Base-by-base conservation (phyloP, 2,888 invertebrate genomes). In the Ecliptopera silaceata region DNA sequence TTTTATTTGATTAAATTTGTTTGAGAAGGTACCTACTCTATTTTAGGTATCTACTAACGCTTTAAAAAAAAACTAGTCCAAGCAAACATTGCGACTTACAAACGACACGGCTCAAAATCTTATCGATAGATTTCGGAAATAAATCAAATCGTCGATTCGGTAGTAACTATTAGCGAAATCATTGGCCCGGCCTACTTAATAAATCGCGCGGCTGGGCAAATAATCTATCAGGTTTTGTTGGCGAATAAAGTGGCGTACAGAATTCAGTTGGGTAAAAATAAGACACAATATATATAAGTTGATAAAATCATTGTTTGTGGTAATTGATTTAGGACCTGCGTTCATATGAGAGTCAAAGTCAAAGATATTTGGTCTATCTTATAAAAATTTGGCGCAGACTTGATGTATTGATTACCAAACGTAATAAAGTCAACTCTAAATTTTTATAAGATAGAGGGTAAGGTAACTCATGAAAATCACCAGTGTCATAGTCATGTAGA, bases 101-200 rank as follows among this genome's bases (percentile, higher is more conserved):
- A 43, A 56, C 49, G 61, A 65, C 43, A 49, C 26, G n/a, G 53
- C 34, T 44, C 63, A 22, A 54, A 63, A 59, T 56, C 43, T 59
- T 65, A 63, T 65, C 59, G 55, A 31, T 42, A 38, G 29, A 29
- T 54, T 61, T 62, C 59, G 59, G 62, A 53, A 57, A 55, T 59
- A 58, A 61, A 66, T 62, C 61, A 60, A 58, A 61, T 59, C 45
- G 56, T 11, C 41, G 43, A 53, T 52, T 59, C 55, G 22, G 53
- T 64, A 59, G 59, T 62, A 59, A 54, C 60, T 61, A 64, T 64
- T 64, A 61, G 57, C 62, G 39, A 64, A 66, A 61, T 63, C 62
- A 61, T 62, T 59, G 56, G 61, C 45, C 59, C 59, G 62, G 44
- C 64, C 66, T 61, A 59, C 54, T 55, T 63, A 64, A 63, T 64